A percentile compares a stretch with the other conserved stretches of the same genome.
phyloP scores from a whole-genome alignment of 2,888 invertebrate species.

The Drosophila pseudotakahashii region DNA sequence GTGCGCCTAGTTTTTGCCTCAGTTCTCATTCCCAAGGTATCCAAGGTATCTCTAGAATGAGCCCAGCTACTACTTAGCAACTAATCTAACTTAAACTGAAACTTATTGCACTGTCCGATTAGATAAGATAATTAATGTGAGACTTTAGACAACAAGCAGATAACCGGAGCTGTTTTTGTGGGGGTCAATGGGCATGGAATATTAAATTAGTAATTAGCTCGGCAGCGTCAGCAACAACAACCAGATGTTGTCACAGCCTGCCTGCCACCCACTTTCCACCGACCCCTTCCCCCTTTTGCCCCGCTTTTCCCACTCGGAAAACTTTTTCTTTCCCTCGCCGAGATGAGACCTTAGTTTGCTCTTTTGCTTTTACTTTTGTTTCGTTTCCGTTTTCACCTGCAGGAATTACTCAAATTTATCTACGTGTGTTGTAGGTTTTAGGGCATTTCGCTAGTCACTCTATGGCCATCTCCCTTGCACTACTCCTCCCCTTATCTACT shows the following conservation, averaged over 20 bases:
- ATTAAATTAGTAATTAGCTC: slow-evolving; percentile 47
- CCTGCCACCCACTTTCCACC: not conserved
- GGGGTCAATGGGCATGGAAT: slow-evolving; percentile 44
- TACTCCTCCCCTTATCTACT: not conserved
- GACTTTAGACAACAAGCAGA: slow-evolving; percentile 45
- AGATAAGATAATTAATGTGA: slow-evolving; percentile 45
- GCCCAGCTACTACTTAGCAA: slow-evolving; percentile 27
- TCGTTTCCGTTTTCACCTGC: slow-evolving; percentile 47
- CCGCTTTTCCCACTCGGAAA: slow-evolving; percentile 7
- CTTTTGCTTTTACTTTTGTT: slow-evolving; percentile 52
- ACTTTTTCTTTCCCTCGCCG: slow-evolving; percentile 23
- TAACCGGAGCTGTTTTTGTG: slow-evolving; percentile 24
- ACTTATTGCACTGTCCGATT: slow-evolving; percentile 44
- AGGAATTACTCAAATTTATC: slow-evolving; percentile 53
- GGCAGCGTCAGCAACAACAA: slow-evolving; percentile 28
- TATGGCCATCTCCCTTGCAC: slow-evolving; percentile 21
- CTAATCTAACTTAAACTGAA: slow-evolving; percentile 44
- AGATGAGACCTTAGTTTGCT: slow-evolving; percentile 39
- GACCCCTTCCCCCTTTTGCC: too few relatives aligned
- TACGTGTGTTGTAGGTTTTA: slow-evolving; percentile 41
- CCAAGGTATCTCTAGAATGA: slow-evolving; percentile 13
- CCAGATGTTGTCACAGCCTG: slow-evolving; percentile 40
- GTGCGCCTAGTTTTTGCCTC: too few relatives aligned
- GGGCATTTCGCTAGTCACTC: slow-evolving; percentile 60
- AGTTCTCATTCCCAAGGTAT: slow-evolving; percentile 6